A percentile compares a stretch with the other conserved stretches of the same genome.
These are phyloP conservation scores for Acronicta leporina DNA, from an alignment of 2,888 invertebrate genomes.

Conservation along the genomic window DNA sequence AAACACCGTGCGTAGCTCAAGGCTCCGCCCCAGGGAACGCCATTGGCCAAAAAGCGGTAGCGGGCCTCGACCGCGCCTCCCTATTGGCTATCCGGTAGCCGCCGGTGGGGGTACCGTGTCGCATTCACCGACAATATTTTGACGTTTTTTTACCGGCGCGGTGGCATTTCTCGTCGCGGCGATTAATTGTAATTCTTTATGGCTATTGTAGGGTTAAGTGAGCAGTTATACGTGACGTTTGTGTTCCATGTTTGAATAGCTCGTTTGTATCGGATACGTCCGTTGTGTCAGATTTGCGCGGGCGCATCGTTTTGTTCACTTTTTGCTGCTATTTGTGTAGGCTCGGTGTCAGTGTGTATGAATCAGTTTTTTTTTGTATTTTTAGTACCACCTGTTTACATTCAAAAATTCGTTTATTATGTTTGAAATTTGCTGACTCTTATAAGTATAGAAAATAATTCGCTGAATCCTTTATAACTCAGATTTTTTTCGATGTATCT, in stretches of 20 bases:
- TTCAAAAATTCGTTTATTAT: conserved; percentile 17
- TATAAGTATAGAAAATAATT: conserved; percentile 5
- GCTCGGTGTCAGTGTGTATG: conserved; percentile 61
- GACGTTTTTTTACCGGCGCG: conserved; percentile 84
- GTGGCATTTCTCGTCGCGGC: conserved; percentile 85
- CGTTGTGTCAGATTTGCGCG: conserved; percentile 70
- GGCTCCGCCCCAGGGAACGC: conserved; percentile 86
- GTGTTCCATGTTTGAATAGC: conserved; percentile 75
- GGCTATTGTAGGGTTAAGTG: conserved; percentile 88
- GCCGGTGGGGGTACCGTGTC: conserved; percentile 77
- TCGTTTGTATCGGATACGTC: conserved; percentile 64
- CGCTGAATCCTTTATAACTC: conserved; percentile 14
- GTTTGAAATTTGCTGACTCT: conserved; percentile 17
- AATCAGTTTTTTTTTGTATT: conserved; percentile 57
- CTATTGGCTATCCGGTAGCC: conserved; percentile 80
- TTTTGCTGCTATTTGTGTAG: conserved; percentile 68
- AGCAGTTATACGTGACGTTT: conserved; percentile 80
- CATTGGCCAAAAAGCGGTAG: conserved; percentile 84
- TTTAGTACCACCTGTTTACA: conserved; percentile 52
- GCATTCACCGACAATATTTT: conserved; percentile 82
- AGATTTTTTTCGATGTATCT: neutral
- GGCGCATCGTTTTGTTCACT: conserved; percentile 68
- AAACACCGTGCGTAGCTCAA: conserved; percentile 83
- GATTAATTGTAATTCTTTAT: conserved; percentile 88
- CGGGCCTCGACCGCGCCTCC: conserved; percentile 71